Conservation (phyloP, 2,888 invertebrate genomes). For the Horisme vitalbata region DNA sequence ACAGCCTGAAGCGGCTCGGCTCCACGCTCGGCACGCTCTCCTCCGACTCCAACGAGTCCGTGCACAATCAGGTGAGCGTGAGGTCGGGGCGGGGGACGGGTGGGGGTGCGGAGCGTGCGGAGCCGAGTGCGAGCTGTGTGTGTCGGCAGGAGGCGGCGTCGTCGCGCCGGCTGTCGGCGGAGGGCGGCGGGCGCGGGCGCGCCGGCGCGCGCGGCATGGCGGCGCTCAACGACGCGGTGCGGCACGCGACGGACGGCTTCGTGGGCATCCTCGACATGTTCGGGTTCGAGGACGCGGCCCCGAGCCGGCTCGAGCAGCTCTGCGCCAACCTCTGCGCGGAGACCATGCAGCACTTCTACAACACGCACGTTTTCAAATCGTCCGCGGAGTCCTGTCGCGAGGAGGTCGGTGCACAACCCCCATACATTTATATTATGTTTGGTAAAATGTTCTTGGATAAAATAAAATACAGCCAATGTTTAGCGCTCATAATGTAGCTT, state of each 20-base stretch:
- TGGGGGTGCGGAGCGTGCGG: not conserved
- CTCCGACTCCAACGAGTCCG: slow-evolving; percentile 95
- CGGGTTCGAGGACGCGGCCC: slow-evolving; percentile 96
- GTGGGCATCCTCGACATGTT: slow-evolving; percentile 98
- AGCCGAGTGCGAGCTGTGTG: not conserved
- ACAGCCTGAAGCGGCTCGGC: slow-evolving; percentile 93
- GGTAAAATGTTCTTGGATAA: no score
- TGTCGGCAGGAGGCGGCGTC: slow-evolving; percentile 86
- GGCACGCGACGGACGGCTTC: slow-evolving; percentile 96
- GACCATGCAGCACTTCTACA: slow-evolving; percentile 99
- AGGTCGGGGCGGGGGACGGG: not conserved
- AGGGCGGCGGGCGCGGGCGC: slow-evolving; percentile 85
- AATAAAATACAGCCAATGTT: no score
- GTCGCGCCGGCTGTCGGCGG: slow-evolving; percentile 92
- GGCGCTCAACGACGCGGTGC: slow-evolving; percentile 94
- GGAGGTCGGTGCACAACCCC: slow-evolving; percentile 76
- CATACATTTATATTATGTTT: no score
- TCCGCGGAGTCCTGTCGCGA: slow-evolving; percentile 96
- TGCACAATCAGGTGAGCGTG: slow-evolving; percentile 86
- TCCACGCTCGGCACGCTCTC: slow-evolving; percentile 93
- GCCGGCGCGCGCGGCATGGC: slow-evolving; percentile 96
- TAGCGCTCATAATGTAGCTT: no score
- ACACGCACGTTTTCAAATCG: slow-evolving; percentile 97
- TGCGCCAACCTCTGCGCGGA: slow-evolving; percentile 98
- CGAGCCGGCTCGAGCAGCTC: slow-evolving; percentile 94